Evolutionary conservation across 2,888 invertebrate species (phyloP), one percentile per base, ranked within the genome.

Genomic region (Corbicula japonica): DNA sequence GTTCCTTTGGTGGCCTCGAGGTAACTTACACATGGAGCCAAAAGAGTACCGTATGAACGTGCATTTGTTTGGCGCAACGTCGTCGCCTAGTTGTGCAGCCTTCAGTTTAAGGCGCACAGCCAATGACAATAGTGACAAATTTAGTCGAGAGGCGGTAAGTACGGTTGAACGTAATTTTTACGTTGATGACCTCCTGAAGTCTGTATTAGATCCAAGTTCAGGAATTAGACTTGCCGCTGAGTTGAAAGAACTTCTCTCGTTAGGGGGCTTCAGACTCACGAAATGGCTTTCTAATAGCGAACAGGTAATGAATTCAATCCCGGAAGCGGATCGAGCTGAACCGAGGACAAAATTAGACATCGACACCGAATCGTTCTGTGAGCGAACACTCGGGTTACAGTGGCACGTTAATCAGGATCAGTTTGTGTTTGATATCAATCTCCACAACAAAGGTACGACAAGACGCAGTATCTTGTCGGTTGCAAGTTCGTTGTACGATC

Each of bases 401-500:
- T 85, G 81, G 83, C 21, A 77, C 38, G 66, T 81, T 21, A 52
- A 75, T 8, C 30, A 54, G 3, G 83, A 84, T 44, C 48, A 30
- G n/a, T 38, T 82, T 15, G 52, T 23, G 44, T 83, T 83, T 34
- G 52, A 74, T 23, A 65, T 80, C 12, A 72, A 69, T 18, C 3
- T 74, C 18, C 1, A 6, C 18, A 61, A 71, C 41, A 65, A 70
- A 58, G 62, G 62, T 15, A 12, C 28, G 0, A 85, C 80, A 1
- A 63, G 75, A 62, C 66, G 80, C 32, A 65, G 75, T 1, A 60
- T 77, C 15, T 62, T 84, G 21, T 72, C 78, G 1, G 52, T 73
- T 6, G 70, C 78, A n/a, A 85, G 83, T 62, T 80, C 86, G n/a
- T 23, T 83, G 21, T 85, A 62, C 58, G 85, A 81, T 60, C 83